Evolutionary conservation across 1,140 invertebrate genomes (phyloP).

Genomic region (Procambarus clarkii): DNA sequence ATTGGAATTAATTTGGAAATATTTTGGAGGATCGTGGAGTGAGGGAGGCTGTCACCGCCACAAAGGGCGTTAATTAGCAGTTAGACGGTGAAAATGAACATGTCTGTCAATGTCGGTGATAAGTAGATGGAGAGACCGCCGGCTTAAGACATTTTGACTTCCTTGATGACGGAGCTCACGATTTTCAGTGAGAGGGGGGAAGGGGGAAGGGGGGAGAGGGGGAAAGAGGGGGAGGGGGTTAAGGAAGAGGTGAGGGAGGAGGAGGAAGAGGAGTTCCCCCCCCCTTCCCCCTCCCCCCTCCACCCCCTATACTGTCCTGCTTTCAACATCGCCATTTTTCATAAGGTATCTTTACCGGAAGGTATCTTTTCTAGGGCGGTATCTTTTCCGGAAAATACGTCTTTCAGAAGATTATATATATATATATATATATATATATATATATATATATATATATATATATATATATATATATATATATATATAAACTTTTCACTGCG

Average conservation of each 20-base stretch:
- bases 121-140: slow-evolving; percentile 63
- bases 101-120: slow-evolving; percentile 69
- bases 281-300: not conserved
- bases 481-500: slow-evolving; percentile 1
- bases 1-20: slow-evolving; percentile 70
- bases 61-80: slow-evolving; percentile 64
- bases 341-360: too few relatives aligned
- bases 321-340: too few relatives aligned
- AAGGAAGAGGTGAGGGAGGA: too few relatives aligned
- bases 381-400: too few relatives aligned
- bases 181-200: not conserved
- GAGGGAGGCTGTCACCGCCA: slow-evolving; percentile 59
- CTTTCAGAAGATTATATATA: too few relatives aligned
- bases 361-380: too few relatives aligned
- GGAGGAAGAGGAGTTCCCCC: too few relatives aligned
- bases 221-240: too few relatives aligned
- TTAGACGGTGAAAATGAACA: slow-evolving; percentile 62
- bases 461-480: slow-evolving; percentile 56
- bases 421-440: slow-evolving; percentile 33
- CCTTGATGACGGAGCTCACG: slow-evolving; percentile 25
- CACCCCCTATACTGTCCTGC: too few relatives aligned
- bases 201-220: not conserved
- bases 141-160: slow-evolving; percentile 63
- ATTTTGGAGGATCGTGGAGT: slow-evolving; percentile 67
- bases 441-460: slow-evolving; percentile 37